These are phyloP conservation scores for Falco berigora DNA, from an alignment of 2,797 vertebrate species.

Conservation along the genomic window DNA sequence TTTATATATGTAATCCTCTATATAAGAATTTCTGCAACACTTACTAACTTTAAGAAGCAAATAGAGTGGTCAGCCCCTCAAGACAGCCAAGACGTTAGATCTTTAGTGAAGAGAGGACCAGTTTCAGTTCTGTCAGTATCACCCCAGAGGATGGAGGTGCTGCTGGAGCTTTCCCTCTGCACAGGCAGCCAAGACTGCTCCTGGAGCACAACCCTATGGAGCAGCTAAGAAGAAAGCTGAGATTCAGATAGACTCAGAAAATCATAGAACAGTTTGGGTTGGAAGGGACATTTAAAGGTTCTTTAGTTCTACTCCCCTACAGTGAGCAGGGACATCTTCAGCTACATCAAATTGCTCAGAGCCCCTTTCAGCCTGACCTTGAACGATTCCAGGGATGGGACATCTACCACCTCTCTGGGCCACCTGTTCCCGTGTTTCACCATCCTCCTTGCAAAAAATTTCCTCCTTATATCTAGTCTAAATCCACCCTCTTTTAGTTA, in stretches of 20 bases:
- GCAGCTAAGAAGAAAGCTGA: neutral
- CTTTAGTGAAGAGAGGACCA: neutral
- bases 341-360: neutral
- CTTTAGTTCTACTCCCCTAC: neutral
- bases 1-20: neutral
- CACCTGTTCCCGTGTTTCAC: neutral
- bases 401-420: neutral
- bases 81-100: neutral
- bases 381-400: neutral
- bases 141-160: neutral
- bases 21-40: neutral
- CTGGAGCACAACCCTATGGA: neutral
- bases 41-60: neutral
- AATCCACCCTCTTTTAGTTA: neutral
- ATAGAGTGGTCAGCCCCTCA: neutral
- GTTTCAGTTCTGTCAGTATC: neutral
- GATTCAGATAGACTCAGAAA: neutral
- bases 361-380: neutral
- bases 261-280: neutral
- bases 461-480: neutral
- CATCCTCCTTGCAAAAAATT: neutral
- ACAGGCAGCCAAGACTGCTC: neutral
- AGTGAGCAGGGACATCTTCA: neutral
- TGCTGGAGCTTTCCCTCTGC: neutral
- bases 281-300: neutral